Base-by-base conservation (phyloP, 2,888 invertebrate genomes). In the Gastrophysa polygoni region DNA sequence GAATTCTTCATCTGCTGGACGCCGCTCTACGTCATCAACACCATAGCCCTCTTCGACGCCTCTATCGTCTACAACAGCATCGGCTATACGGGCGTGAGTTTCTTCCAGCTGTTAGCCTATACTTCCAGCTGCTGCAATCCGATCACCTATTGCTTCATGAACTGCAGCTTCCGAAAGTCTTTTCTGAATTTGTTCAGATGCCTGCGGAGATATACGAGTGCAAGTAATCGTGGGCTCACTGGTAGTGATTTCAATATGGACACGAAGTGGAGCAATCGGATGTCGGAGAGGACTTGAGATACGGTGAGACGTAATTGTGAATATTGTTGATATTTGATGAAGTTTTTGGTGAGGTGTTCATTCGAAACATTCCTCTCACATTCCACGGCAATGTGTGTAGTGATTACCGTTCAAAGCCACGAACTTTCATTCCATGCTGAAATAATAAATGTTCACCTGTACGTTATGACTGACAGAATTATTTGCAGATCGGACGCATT, bases 1-100 rank as follows among this genome's bases (percentile, higher is more conserved):
- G 88, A 89, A 73, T 90, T 89, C 78, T 90, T 90, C 78, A 81
- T 89, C 54, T 90, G 89, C 76, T 90, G 89, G 89, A 87, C 89
- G 0, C 90, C 89, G 0, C 77, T 87, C 2, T 88, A 86, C 73
- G 80, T 86, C 67, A 81, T 88, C 61, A 86, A 86, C 71, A 87
- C 87, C 4, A 84, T 86, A 77, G 83, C 83, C 17, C 77, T 85
- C 17, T 85, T 86, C 72, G 83, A 85, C 67, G 79, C 82, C 0
- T 73, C 76, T 8, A 78, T 82, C 20, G 64, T 87, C 5, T 85
- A 85, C 72, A 78, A 81, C 24, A 78, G 77, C 14, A 75, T 86
- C 10, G 85, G 85, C 1, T 82, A 81, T 59, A 80, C 82, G 4
- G 84, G 83, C 2, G 83, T 87, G 61, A 83, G 85, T 46, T 80